A percentile compares a stretch with the other conserved stretches of the same genome.
Conservation (phyloP, 1,140 invertebrate species). For the Polyergus mexicanus region DNA sequence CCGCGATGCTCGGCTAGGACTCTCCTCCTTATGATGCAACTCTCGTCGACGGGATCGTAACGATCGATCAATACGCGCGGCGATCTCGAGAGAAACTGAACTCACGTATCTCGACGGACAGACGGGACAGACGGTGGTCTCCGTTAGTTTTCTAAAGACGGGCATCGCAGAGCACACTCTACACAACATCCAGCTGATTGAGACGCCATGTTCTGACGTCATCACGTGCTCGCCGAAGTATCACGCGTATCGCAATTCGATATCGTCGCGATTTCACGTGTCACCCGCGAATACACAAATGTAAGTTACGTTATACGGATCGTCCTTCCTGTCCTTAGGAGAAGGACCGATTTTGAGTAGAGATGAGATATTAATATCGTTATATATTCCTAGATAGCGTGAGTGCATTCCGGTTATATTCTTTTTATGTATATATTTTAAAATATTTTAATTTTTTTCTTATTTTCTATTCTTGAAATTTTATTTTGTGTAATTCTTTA, state of each 20-base stretch:
- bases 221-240: constrained; percentile 67
- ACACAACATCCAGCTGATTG: constrained; percentile 86
- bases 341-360: too few relatives aligned
- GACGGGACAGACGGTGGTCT: constrained; percentile 77
- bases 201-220: constrained; percentile 85
- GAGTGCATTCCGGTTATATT: too few relatives aligned
- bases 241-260: constrained; percentile 26
- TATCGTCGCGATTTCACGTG: constrained; percentile 35
- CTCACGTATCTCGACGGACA: constrained; percentile 78
- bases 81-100: constrained; percentile 41
- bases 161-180: constrained; percentile 83
- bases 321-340: background rate
- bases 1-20: background rate
- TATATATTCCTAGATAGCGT: too few relatives aligned
- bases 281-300: constrained; percentile 49
- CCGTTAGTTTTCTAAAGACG: constrained; percentile 74
- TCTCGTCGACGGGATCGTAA: background rate
- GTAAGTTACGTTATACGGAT: too few relatives aligned
- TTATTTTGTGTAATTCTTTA: too few relatives aligned
- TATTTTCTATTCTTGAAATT: too few relatives aligned
- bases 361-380: too few relatives aligned
- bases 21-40: too few relatives aligned
- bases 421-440: too few relatives aligned
- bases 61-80: background rate
- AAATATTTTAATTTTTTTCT: too few relatives aligned